Evolutionary conservation across 2,888 invertebrate genomes (phyloP), one percentile per base, ranked within the genome.

Genomic region (Amblyjoppa proteus): DNA sequence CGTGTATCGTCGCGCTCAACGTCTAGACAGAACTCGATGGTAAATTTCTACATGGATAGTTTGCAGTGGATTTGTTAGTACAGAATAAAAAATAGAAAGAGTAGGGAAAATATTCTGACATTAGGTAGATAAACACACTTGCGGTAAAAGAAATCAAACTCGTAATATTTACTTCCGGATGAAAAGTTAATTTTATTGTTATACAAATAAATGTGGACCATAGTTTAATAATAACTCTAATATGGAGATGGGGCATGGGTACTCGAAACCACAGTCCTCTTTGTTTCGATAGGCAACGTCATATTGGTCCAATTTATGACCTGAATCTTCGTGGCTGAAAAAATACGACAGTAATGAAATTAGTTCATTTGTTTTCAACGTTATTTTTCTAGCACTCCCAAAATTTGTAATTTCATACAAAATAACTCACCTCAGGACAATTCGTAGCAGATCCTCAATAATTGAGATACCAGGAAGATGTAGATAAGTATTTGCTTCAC

Each of bases 371-470:
- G 9, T 53, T 69, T 77, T 20, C 13, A 68, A 34, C 34, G n/a
- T 82, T 16, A 20, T 5, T 49, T 3, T 16, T 49, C 13, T 16
- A 2, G 13, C 13, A 3, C 45, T 49, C 4, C 4, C 16, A 49
- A 49, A 16, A 49, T 49, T 4, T 49, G 45, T 16, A 49, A 61
- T 77, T 20, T 7, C 34, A 25, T 31, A 56, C 76, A 71, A 84
- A 69, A 64, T 56, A 64, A 75, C 78, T 82, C 88, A 97, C 96
- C 95, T 95, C 89, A 97, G 95, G 89, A 97, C 93, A 74, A 96
- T 95, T 89, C 96, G 95, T 74, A 97, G 92, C 82, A 96, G 92
- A 91, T 97, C 97, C 87, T 96, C 96, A 69, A 97, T 95, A 80
- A 97, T 94, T 2, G 96, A 96, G 88, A 95, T 94, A 49, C 96